Evolutionary conservation across 1,140 invertebrate species (phyloP).

Genomic region (Eupeodes corollae): DNA sequence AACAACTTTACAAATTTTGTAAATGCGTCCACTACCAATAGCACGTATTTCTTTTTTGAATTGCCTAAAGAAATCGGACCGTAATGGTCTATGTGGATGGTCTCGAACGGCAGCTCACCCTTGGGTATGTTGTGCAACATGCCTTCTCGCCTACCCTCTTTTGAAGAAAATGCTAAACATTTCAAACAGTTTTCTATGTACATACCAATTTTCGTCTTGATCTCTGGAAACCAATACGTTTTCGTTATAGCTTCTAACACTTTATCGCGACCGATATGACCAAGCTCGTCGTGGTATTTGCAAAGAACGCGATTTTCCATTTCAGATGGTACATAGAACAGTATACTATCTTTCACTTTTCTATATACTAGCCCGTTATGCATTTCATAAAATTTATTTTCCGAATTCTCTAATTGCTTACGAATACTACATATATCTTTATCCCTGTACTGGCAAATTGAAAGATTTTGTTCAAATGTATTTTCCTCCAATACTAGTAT

Average conservation of each 20-base stretch:
- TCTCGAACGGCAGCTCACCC: conserved; percentile 14
- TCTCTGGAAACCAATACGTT: conserved; percentile 34
- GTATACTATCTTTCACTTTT: conserved; percentile 4
- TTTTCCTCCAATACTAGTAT: not conserved
- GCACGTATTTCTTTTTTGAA: conserved; percentile 36
- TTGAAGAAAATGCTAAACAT: conserved; percentile 20
- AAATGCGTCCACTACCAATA: conserved; percentile 35
- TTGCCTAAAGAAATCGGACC: conserved; percentile 26
- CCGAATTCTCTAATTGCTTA: conserved; percentile 3
- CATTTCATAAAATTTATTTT: conserved; percentile 7
- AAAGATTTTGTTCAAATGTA: too few species aligned
- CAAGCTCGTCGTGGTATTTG: conserved; percentile 20
- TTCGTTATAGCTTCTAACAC: conserved; percentile 27
- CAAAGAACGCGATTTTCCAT: conserved; percentile 15
- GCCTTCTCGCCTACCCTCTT: conserved; percentile 33
- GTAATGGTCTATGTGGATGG: conserved; percentile 21
- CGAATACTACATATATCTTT: too few species aligned
- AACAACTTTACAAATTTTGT: conserved; percentile 11
- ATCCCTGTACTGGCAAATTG: too few species aligned
- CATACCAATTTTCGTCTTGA: conserved; percentile 17
- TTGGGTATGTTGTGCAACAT: conserved; percentile 13
- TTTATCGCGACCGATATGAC: conserved; percentile 33
- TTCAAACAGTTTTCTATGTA: conserved; percentile 23
- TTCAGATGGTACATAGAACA: conserved; percentile 18
- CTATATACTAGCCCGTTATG: conserved; percentile 1